A percentile compares a stretch with the other conserved stretches of the same genome.
Conservation (phyloP, 1,140 invertebrate genomes). For the Helicoverpa armigera region DNA sequence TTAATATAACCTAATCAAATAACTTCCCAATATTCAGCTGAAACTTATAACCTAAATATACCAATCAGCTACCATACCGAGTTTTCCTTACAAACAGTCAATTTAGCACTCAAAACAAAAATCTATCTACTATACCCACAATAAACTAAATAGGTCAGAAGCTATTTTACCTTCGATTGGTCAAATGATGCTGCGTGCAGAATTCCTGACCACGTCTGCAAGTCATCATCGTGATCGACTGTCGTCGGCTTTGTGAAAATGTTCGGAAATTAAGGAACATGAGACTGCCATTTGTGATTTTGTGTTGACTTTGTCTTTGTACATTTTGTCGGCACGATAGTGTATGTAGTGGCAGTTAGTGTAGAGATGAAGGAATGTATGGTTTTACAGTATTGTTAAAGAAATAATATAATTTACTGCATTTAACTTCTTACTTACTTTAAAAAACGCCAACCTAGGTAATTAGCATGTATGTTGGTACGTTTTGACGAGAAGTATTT, state of each 20-base stretch:
- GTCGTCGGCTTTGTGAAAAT: conserved; percentile 46
- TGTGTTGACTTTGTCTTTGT: not conserved
- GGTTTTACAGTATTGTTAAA: too few relatives aligned
- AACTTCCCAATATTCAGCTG: too few relatives aligned
- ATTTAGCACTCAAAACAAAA: not conserved
- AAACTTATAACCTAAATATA: too few relatives aligned
- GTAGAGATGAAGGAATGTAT: not conserved
- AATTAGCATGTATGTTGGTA: too few relatives aligned
- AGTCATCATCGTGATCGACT: conserved; percentile 37
- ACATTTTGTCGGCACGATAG: not conserved
- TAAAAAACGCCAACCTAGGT: too few relatives aligned
- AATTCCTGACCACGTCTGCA: not conserved
- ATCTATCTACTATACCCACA: not conserved
- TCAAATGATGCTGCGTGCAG: not conserved
- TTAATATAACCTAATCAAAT: too few relatives aligned
- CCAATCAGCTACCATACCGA: too few relatives aligned
- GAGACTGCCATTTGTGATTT: conserved; percentile 12
- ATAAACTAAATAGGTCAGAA: not conserved
- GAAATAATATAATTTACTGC: too few relatives aligned
- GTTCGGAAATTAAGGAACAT: conserved; percentile 31
- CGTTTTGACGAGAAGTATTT: too few relatives aligned
- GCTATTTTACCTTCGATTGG: not conserved
- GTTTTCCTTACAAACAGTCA: too few relatives aligned
- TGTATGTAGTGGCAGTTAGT: not conserved
- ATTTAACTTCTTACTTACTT: too few relatives aligned